A percentile compares a stretch with the other conserved stretches of the same genome.
phyloP scores from a whole-genome alignment of 35 echinoderm and acorn worm genomes.

The Heliocidaris tuberculata region DNA sequence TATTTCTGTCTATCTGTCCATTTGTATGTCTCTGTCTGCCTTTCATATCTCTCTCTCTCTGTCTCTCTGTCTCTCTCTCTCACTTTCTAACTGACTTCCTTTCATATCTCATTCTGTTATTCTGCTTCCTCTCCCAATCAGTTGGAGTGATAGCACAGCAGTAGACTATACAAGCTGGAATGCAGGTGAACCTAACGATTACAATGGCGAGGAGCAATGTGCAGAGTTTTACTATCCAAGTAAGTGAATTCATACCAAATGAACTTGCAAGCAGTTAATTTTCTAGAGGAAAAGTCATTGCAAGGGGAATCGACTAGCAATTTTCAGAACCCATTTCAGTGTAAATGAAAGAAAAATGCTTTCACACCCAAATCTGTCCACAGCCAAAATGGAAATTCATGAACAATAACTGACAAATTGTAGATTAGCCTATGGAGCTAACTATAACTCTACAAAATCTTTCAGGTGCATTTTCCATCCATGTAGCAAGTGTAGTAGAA shows the following conservation, averaged over 20 bases:
- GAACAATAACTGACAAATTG: not conserved
- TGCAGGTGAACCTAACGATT: slow-evolving; percentile 56
- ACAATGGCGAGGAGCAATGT: slow-evolving; percentile 67
- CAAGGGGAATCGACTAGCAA: not conserved
- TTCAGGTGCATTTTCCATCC: too few relatives aligned
- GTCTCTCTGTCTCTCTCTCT: too few relatives aligned
- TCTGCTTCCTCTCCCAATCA: not conserved
- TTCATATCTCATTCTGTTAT: not conserved
- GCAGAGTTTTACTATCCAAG: slow-evolving; percentile 35
- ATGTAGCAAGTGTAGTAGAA: too few relatives aligned
- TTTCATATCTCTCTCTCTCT: too few relatives aligned
- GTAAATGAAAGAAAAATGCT: not conserved
- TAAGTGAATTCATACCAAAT: not conserved
- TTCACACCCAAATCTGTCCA: not conserved
- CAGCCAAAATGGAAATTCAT: not conserved
- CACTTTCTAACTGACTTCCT: not conserved
- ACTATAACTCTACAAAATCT: not conserved
- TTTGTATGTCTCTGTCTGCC: too few relatives aligned
- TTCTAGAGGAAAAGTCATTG: not conserved
- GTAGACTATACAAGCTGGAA: slow-evolving; percentile 54
- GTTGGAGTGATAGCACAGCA: slow-evolving; percentile 55
- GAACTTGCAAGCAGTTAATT: not conserved
- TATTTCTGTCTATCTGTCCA: too few relatives aligned
- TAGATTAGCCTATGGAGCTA: too few relatives aligned
- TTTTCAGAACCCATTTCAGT: not conserved